phyloP scores from a whole-genome alignment of 2,113 vertebrate genomes.

The Microtus ochrogaster region DNA sequence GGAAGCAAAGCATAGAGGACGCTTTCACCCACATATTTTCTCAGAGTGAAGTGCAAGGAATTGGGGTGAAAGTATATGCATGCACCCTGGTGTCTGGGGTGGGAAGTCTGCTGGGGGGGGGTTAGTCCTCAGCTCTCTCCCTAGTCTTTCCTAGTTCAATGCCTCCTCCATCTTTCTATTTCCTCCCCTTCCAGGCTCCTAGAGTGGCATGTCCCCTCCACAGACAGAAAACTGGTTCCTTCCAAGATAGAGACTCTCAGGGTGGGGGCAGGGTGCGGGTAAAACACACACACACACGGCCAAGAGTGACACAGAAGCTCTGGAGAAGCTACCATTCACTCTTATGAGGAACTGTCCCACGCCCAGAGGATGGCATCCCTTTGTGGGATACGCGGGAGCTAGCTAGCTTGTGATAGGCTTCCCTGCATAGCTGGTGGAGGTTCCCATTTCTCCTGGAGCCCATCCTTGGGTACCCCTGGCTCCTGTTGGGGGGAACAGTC shows the following conservation, averaged over 20 bases:
- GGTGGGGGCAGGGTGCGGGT: constrained; percentile 36
- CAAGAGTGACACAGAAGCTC: constrained; percentile 29
- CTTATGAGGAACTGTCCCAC: neutral
- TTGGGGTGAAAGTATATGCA: neutral
- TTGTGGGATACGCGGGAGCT: neutral
- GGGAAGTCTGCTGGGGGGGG: neutral
- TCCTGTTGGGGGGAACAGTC: neutral
- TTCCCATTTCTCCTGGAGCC: neutral
- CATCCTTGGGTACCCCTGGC: neutral
- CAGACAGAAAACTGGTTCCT: constrained; percentile 67
- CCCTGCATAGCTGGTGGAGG: neutral
- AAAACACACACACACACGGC: neutral
- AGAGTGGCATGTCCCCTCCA: constrained; percentile 42
- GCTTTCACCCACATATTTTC: neutral
- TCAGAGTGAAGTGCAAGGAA: neutral
- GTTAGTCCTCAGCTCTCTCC: neutral
- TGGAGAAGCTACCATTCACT: neutral
- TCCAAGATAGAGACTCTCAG: constrained; percentile 40
- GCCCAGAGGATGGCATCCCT: neutral
- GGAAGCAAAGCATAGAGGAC: neutral
- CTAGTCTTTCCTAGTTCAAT: constrained; percentile 1
- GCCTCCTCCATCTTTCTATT: constrained; percentile 47
- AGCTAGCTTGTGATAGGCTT: neutral
- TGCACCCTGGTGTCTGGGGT: neutral
- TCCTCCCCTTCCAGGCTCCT: constrained; percentile 35